Base-by-base conservation (phyloP, 1,140 invertebrate species). In the Heliconius eleuchia region DNA sequence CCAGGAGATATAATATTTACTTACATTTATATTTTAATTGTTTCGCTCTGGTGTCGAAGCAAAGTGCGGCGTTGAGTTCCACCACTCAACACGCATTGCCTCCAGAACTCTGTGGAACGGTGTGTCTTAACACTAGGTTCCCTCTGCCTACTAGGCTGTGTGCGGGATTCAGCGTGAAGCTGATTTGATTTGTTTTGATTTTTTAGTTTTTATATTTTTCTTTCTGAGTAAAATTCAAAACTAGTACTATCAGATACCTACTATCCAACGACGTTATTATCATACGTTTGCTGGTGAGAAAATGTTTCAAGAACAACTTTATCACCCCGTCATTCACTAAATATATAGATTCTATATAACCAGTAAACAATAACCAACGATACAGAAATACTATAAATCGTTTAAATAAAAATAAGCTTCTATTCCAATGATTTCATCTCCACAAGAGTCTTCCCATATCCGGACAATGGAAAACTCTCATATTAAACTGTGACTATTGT, bases 401-500 rank as follows among this genome's bases (percentile, higher is more conserved):
- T 66, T 66, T 52, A 77, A 85, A 83, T 83, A 83, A 82, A 83
- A 85, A 82, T 80, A 81, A 80, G 83, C 77, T 89, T 87, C 82
- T 88, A 86, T 87, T 88, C 86, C 79, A 88, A 87, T 86, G 87
- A 90, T 87, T 89, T 84, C 76, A 85, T 85, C 84, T 79, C 73
- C 79, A 85, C 71, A 81, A 85, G 78, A 84, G 85, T 81, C 90
- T 89, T 91, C 88, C 87, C 88, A 90, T 92, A 84, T 88, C 83
- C 81, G 80, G 84, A 83, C 78, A 91, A 85, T 80, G 74, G 83
- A 80, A 82, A 89, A 88, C 89, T 89, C 89, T 91, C 87, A 86
- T 83, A 88, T 89, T 89, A 91, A 93, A 92, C 91, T 91, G 90
- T 91, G 90, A 86, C 89, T 86, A 89, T 92, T 93, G 90, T 92